A percentile compares a stretch with the other conserved stretches of the same genome.
Conservation (phyloP, 2,113 vertebrate genomes). For the Nothocercus julius region DNA sequence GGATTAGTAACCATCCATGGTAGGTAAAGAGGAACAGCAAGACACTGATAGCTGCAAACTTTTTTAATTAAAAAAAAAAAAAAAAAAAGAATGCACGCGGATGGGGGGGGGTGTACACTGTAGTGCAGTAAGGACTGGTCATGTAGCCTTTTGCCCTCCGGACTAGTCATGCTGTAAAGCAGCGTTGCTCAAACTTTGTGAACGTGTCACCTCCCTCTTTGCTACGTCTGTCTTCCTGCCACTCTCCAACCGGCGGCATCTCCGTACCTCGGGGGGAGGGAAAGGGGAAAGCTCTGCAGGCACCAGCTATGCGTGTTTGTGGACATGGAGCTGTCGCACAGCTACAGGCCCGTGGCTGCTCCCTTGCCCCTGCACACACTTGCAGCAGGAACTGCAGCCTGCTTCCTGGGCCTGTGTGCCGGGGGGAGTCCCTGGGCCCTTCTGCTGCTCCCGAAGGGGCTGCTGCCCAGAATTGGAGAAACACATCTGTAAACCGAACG, state of each 20-base stretch:
- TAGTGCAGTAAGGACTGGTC: neutral
- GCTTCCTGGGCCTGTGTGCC: neutral
- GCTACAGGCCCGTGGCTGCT: slow-evolving; percentile 32
- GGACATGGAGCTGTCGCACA: slow-evolving; percentile 5
- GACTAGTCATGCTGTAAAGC: slow-evolving; percentile 33
- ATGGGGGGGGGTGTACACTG: neutral
- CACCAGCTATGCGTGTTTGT: neutral
- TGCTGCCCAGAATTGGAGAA: slow-evolving; percentile 22
- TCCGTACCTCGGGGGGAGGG: neutral
- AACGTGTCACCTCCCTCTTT: neutral
- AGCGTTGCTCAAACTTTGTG: neutral
- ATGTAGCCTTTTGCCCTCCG: slow-evolving; percentile 42
- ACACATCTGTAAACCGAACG: slow-evolving; percentile 22
- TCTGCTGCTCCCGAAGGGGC: neutral
- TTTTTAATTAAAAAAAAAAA: slow-evolving; percentile 40
- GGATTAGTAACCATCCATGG: slow-evolving; percentile 20
- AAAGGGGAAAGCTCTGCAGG: neutral
- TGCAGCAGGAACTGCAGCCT: slow-evolving; percentile 2
- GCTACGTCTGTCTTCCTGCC: neutral
- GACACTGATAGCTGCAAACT: slow-evolving; percentile 40
- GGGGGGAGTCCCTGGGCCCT: neutral
- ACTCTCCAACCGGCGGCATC: neutral
- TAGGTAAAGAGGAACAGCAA: slow-evolving; percentile 48
- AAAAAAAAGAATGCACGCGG: accelerated
- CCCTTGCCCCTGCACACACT: neutral